Evolutionary conservation across 2,888 invertebrate genomes (phyloP).

Genomic region (Cabera pusaria): DNA sequence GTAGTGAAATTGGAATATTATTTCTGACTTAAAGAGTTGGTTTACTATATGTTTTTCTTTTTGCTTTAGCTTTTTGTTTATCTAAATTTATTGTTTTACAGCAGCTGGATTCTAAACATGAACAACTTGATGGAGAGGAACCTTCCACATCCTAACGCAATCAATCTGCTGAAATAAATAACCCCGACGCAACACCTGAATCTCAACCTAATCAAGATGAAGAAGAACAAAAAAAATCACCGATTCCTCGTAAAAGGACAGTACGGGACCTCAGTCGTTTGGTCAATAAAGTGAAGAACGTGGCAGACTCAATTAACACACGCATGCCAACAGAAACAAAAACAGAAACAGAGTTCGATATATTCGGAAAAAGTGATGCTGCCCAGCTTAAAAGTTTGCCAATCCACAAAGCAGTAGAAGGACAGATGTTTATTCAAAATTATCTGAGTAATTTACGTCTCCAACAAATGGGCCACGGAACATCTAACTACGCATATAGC

Average conservation of each 20-base stretch:
- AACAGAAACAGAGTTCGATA: slow-evolving; percentile 29
- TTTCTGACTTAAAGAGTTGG: too few species aligned
- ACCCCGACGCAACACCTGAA: slow-evolving; percentile 14
- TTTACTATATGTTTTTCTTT: too few species aligned
- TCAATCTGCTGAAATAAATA: slow-evolving; percentile 19
- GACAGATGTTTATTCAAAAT: slow-evolving; percentile 3
- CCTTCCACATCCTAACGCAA: too few species aligned
- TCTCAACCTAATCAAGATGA: slow-evolving; percentile 10
- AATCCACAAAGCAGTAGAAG: slow-evolving; percentile 2
- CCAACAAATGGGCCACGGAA: slow-evolving; percentile 20
- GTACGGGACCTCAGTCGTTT: slow-evolving; percentile 23
- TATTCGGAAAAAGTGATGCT: slow-evolving; percentile 29
- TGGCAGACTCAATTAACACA: slow-evolving; percentile 21
- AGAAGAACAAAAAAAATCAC: slow-evolving; percentile 24
- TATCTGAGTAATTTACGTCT: slow-evolving; percentile 22
- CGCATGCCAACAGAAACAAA: slow-evolving; percentile 13
- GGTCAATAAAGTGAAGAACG: slow-evolving; percentile 26
- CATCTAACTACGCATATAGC: slow-evolving; percentile 14
- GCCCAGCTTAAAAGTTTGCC: slow-evolving; percentile 28
- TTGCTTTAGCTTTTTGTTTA: slow-evolving; percentile 10
- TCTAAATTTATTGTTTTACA: slow-evolving; percentile 13
- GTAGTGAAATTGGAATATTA: slow-evolving; percentile 2
- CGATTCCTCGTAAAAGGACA: slow-evolving; percentile 24
- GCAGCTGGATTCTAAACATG: slow-evolving; percentile 21
- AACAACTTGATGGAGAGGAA: slow-evolving; percentile 8